Evolutionary conservation across 2,113 vertebrate genomes (phyloP), one percentile per base, ranked within the genome.

Genomic region (Oncorhynchus gorbuscha): DNA sequence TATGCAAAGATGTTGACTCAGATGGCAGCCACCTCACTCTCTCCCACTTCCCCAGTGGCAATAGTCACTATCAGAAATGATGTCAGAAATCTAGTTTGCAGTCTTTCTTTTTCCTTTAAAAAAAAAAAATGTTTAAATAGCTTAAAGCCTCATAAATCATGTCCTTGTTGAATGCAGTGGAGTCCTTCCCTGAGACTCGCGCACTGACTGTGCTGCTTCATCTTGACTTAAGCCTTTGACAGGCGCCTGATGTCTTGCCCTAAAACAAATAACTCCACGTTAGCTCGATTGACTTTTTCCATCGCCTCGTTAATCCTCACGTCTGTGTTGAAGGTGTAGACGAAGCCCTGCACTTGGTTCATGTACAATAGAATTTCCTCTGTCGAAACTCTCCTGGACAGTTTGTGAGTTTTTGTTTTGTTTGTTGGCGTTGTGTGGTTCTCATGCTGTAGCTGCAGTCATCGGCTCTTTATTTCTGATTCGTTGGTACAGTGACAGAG

Each of bases 141-240:
- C 35, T 48, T 51, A 45, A 64, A 45, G 26, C 39, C 35, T 35
- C 61, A 65, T 66, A 74, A 74, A 66, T 64, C 72, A 30, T 62
- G 49, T 18, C 61, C 20, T 20, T 13, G 24, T n/a, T 74, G 26
- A 39, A 35, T 69, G 30, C 32, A 7, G 30, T 18, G 12, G 1
- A 69, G 67, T 39, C 67, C 8, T 32, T 69, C 67, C 32, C 12
- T 39, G 67, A 18, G 22, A 35, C 67, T 9, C 22, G 30, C 22
- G 30, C 45, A 35, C 39, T 16, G 58, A 75, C 45, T 32, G 49
- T 30, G 62, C n/a, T 24, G 24, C 61, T 62, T 74, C 35, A 64
- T 74, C 72, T 65, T 65, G 16, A 18, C 59, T 48, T 6, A 45
- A 48, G 30, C 51, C 58, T 35, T 73, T 69, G 67, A 69, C 32